phyloP scores from a whole-genome alignment of 64 coral and sea anemone genomes.

The Orbicella faveolata region DNA sequence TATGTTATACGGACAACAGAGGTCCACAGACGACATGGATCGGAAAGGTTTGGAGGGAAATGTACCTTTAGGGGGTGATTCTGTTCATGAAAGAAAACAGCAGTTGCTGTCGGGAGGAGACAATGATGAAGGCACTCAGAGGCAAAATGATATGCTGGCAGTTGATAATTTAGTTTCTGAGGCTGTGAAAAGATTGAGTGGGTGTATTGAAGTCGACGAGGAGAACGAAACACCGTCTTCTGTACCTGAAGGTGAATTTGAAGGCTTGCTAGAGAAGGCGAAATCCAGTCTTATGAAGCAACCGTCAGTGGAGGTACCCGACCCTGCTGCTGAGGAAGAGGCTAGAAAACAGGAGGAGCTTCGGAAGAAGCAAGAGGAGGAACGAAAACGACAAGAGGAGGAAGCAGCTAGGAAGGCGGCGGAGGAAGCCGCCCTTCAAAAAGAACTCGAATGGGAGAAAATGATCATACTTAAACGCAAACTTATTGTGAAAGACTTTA shows the following conservation, averaged over 20 bases:
- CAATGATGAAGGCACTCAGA: conserved; percentile 37
- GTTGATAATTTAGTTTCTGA: conserved; percentile 54
- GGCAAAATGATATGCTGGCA: conserved; percentile 17
- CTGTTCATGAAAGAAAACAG: conserved; percentile 43
- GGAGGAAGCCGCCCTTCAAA: conserved; percentile 75
- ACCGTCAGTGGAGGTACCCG: not conserved
- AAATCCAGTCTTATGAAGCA: conserved; percentile 41
- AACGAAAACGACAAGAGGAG: conserved; percentile 68
- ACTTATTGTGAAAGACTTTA: conserved; percentile 95
- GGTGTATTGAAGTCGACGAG: conserved; percentile 50
- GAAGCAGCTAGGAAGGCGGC: conserved; percentile 73
- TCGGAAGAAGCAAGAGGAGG: conserved; percentile 64
- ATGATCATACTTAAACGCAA: conserved; percentile 93
- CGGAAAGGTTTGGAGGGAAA: conserved; percentile 32
- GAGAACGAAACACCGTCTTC: conserved; percentile 18
- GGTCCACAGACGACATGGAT: conserved; percentile 75
- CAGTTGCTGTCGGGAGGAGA: conserved; percentile 42
- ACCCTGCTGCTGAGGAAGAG: conserved; percentile 51
- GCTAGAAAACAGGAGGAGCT: conserved; percentile 55
- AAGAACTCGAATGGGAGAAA: conserved; percentile 96
- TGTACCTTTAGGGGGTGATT: conserved; percentile 25
- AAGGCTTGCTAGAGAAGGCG: conserved; percentile 51
- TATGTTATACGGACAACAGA: conserved; percentile 86
- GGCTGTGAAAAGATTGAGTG: conserved; percentile 54
- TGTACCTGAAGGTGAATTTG: conserved; percentile 29